Evolutionary conservation across 2,113 vertebrate species (phyloP).

Genomic region (Shinisaurus crocodilurus): DNA sequence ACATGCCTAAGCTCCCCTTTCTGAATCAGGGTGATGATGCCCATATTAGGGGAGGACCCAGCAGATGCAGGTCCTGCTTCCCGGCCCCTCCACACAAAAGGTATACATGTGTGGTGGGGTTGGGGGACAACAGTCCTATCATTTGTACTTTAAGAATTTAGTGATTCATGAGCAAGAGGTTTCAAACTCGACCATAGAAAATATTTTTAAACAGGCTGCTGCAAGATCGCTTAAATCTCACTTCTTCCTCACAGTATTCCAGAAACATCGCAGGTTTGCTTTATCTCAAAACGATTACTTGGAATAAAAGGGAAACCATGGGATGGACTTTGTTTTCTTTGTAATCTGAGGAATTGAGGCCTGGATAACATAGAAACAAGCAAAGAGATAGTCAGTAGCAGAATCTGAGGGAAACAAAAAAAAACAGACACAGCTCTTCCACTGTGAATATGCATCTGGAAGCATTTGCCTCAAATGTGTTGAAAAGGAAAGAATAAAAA

Average conservation of each 20-base stretch:
- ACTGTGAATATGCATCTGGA: conserved; percentile 44
- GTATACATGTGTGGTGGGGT: no score
- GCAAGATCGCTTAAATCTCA: no score
- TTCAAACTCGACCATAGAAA: no score
- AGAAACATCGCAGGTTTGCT: background rate
- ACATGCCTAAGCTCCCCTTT: no score
- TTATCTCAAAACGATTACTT: conserved; percentile 48
- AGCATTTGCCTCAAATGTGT: conserved; percentile 8
- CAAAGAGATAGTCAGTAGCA: accelerated
- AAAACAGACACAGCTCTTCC: conserved; percentile 49
- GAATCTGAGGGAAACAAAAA: conserved; percentile 5
- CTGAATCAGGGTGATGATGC: no score
- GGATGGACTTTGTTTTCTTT: conserved; percentile 12
- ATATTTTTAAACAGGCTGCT: no score
- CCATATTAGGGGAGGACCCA: no score
- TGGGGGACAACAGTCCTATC: no score
- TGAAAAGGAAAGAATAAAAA: background rate
- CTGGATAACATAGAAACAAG: background rate
- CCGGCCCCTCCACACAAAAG: no score
- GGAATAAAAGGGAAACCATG: conserved; percentile 16
- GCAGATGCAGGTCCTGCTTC: no score
- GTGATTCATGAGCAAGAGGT: no score
- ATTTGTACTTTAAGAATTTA: background rate
- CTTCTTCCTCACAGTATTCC: background rate
- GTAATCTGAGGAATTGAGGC: conserved; percentile 54